Evolutionary conservation across 2,888 invertebrate genomes (phyloP), one percentile per base, ranked within the genome.

Genomic region (Philonicus albiceps): DNA sequence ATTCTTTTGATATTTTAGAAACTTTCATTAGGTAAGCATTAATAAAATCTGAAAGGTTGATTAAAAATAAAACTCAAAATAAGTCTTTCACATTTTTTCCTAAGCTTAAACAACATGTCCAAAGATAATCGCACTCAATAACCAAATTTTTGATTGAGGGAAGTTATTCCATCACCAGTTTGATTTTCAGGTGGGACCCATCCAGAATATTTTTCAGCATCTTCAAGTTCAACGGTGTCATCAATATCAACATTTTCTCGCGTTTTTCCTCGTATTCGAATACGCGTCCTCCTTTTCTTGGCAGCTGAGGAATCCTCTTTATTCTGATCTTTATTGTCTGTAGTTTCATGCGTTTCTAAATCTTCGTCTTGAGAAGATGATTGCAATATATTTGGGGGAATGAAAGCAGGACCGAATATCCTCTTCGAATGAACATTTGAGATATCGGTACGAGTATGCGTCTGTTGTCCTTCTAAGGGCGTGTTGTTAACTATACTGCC

Each of bases 101-200:
- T 43, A 43, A 43, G 11, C 3, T 13, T 0, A 13, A 43, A 43
- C 40, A 43, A 13, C 76, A 34, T 31, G 6, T 74, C n/a, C 5
- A 49, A 49, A 49, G 16, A 49, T n/a, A n/a, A n/a, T 49, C n/a
- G n/a, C 3, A 49, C 7, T 94, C 92, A 97, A 91, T 97, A 97
- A 22, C 96, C 96, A 91, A 94, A 95, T 92, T 96, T 96, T 53
- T 95, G 95, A 92, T 97, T 97, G 53, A 97, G 93, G 89, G 93
- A 93, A 1, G 96, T 97, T 89, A 94, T 93, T 5, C 97, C 97
- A 92, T 97, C 97, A 0, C 96, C 96, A 74, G 93, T 93, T 92
- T 97, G 97, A 90, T 94, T 93, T 88, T 92, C 89, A 0, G 97
- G 97, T 3, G 97, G 97, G 64, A 96, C 91, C 97, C 97, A 97